Percentiles rank a stretch among this genome's conserved stretches.
phyloP scores from a whole-genome alignment of 2,888 invertebrate genomes.

The Polietes domitor region DNA sequence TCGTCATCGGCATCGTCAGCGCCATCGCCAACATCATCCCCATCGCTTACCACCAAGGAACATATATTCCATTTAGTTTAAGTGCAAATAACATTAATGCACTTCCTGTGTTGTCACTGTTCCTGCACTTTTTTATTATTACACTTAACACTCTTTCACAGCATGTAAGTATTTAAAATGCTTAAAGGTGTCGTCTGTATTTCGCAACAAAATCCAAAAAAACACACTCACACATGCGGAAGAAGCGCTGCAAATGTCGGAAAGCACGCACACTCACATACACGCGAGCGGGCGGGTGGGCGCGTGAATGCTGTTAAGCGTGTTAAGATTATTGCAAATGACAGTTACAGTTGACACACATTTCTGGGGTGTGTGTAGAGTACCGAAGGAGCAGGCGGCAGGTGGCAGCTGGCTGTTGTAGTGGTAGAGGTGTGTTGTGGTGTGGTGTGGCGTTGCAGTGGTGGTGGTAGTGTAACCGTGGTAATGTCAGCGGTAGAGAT shows the following conservation, averaged over 20 bases:
- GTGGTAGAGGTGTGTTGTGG: too few species aligned
- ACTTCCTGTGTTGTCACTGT: conserved; percentile 67
- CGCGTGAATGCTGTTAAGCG: conserved; percentile 63
- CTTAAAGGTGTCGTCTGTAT: conserved; percentile 60
- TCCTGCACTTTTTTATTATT: conserved; percentile 42
- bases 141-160: conserved; percentile 64
- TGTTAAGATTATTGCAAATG: conserved; percentile 64
- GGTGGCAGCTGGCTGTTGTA: too few species aligned
- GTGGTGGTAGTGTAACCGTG: background rate
- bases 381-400: background rate
- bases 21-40: background rate
- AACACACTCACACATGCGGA: background rate
- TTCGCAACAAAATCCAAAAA: conserved; percentile 26
- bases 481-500: background rate
- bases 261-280: background rate
- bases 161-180: conserved; percentile 66
- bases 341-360: conserved; percentile 66
- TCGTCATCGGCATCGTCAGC: background rate
- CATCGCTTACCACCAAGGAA: conserved; percentile 40
- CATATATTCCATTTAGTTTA: conserved; percentile 66
- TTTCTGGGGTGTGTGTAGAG: conserved; percentile 38
- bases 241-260: background rate
- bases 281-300: too few species aligned
- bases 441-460: background rate
- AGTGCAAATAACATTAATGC: conserved; percentile 68